Percentiles rank a stretch among this genome's conserved stretches.
Conservation (phyloP, 1,140 invertebrate species). For the Contarinia nasturtii region DNA sequence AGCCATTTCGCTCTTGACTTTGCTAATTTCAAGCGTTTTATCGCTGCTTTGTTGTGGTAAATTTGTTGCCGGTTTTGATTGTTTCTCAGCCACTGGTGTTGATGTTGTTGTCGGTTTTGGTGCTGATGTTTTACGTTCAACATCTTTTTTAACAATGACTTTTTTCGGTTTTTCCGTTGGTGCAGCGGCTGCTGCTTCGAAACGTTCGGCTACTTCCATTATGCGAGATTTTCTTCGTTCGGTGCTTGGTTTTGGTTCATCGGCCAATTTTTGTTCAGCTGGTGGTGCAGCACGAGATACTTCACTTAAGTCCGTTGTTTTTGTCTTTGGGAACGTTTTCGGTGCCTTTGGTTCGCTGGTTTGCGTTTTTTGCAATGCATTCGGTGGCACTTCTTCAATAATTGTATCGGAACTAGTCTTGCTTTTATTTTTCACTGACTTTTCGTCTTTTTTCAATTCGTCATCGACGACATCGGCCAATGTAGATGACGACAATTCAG, state of each 20-base stretch:
- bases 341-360: not conserved
- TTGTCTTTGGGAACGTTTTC: not conserved
- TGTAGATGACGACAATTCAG: too few species aligned
- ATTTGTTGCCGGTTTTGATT: conserved; percentile 5
- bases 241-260: conserved; percentile 21
- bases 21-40: too few species aligned
- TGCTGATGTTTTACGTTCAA: conserved; percentile 53
- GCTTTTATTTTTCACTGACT: too few species aligned
- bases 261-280: conserved; percentile 18
- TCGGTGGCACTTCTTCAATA: not conserved
- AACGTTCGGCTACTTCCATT: conserved; percentile 50
- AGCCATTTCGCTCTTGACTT: too few species aligned
- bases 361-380: not conserved
- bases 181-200: conserved; percentile 30
- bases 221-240: conserved; percentile 42
- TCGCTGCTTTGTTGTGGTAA: conserved; percentile 4
- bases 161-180: conserved; percentile 49
- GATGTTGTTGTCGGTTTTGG: conserved; percentile 25
- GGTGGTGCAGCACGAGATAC: not conserved
- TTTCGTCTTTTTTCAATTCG: too few species aligned
- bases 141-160: conserved; percentile 61
- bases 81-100: conserved; percentile 1
- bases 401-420: too few species aligned
- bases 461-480: too few species aligned
- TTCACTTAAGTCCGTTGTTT: not conserved